Conservation (phyloP, 2,113 vertebrate genomes). For the Carollia perspicillata region DNA sequence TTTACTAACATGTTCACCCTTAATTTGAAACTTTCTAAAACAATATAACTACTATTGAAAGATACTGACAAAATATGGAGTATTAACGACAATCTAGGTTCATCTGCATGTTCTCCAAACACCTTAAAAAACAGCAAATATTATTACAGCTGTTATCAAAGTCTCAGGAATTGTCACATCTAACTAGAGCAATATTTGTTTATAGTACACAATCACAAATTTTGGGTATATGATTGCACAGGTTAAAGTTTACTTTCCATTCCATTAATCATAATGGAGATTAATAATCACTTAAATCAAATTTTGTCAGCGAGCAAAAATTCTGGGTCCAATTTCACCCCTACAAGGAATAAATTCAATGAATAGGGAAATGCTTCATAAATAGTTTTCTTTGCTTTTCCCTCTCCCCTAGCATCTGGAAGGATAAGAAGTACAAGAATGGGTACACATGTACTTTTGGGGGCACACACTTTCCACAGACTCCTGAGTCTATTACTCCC, state of each 20-base stretch:
- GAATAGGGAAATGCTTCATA: neutral
- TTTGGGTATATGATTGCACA: neutral
- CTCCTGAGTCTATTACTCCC: neutral
- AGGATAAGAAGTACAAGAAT: neutral
- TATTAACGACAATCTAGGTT: neutral
- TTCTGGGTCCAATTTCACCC: neutral
- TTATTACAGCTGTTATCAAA: neutral
- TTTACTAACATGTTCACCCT: neutral
- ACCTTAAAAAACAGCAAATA: neutral
- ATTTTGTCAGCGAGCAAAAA: neutral
- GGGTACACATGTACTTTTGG: neutral
- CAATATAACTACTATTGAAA: neutral
- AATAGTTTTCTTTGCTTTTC: neutral
- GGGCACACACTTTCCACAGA: neutral
- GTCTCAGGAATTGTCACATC: neutral
- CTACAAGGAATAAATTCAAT: slow-evolving; percentile 25
- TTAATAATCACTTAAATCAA: slow-evolving; percentile 14
- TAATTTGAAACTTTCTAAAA: slow-evolving; percentile 6
- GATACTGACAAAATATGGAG: neutral
- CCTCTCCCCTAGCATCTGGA: neutral
- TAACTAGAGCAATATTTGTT: neutral
- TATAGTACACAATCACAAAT: slow-evolving; percentile 6
- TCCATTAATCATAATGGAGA: slow-evolving; percentile 8
- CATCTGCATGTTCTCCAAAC: neutral
- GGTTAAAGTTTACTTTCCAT: neutral